Evolutionary conservation across 2,113 vertebrate species (phyloP), one percentile per base, ranked within the genome.

Genomic region (Megaceryle maxima): DNA sequence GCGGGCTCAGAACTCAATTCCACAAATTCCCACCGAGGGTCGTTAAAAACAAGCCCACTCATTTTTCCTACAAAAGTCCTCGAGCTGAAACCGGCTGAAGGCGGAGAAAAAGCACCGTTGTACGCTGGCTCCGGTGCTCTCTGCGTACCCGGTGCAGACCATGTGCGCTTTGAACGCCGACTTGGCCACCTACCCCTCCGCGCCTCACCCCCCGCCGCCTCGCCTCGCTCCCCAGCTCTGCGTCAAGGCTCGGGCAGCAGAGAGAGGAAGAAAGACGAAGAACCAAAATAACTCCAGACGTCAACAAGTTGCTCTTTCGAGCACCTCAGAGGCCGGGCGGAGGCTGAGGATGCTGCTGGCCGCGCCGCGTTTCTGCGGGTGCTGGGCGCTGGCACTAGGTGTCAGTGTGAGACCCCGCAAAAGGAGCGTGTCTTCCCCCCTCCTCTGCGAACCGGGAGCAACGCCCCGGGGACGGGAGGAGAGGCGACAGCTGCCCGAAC

Each of bases 141-240:
- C 46, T 41, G 33, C 33, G 17, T 37, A 66, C 29, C 62, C 31
- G 15, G 19, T 25, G 73, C 59, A 60, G 29, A n/a, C 28, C 13
- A 25, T 0, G 11, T 12, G n/a, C 1, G 21, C 14, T 43, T 12
- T 12, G 25, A 12, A 10, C 29, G 53, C 16, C 0, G 10, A 24
- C 60, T 25, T 21, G 53, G n/a, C 17, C 44, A 22, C 15, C 4
- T 3, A 7, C 3, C n/a, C n/a, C 15, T 41, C 39, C 39, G 39
- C 39, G 10, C 39, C 43, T 6, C 43, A 15, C 43, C 41, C 41
- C 41, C 41, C 41, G 41, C 41, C 41, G 41, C 41, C 41, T 43
- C 20, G 16, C 16, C 17, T n/a, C 4, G 0, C 13, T 43, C 25
- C 60, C 1, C 5, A 8, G 39, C 29, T 37, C 8, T 1, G 6